phyloP scores from a whole-genome alignment of 1,140 invertebrate genomes.

The Frieseomelitta varia region DNA sequence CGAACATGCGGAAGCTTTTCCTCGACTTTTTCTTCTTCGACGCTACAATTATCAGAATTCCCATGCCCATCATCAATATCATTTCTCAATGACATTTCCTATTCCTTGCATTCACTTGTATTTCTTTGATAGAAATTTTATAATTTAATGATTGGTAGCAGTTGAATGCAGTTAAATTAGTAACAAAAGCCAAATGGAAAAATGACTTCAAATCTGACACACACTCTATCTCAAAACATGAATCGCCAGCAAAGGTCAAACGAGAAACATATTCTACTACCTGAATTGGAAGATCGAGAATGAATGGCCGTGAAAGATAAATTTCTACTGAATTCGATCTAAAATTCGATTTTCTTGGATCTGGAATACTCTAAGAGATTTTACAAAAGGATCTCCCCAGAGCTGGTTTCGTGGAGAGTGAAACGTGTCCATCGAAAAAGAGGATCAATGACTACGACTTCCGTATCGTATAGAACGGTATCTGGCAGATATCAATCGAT shows the following conservation, averaged over 20 bases:
- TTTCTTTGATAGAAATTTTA: too few relatives aligned
- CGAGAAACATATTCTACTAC: background rate
- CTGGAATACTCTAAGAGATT: slow-evolving; percentile 7
- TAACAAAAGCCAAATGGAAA: too few relatives aligned
- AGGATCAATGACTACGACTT: slow-evolving; percentile 36
- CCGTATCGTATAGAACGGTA: slow-evolving; percentile 58
- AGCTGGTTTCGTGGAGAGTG: slow-evolving; percentile 48
- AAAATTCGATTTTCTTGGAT: slow-evolving; percentile 15
- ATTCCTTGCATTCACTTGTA: too few relatives aligned
- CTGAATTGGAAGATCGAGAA: background rate
- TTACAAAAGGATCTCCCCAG: slow-evolving; percentile 32
- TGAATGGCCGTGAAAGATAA: slow-evolving; percentile 4
- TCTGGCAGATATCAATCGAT: slow-evolving; percentile 63
- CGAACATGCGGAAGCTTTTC: too few relatives aligned
- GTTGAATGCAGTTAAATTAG: too few relatives aligned
- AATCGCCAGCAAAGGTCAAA: background rate
- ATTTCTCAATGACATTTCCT: too few relatives aligned
- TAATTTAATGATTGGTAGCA: too few relatives aligned
- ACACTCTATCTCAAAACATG: too few relatives aligned
- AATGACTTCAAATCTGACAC: too few relatives aligned
- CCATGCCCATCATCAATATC: too few relatives aligned
- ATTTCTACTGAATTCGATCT: slow-evolving; percentile 31
- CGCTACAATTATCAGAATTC: too few relatives aligned
- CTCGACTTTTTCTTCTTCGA: too few relatives aligned
- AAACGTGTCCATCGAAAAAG: background rate